Base-by-base conservation (phyloP, 2,888 invertebrate species). In the Trichopoda pennipes region DNA sequence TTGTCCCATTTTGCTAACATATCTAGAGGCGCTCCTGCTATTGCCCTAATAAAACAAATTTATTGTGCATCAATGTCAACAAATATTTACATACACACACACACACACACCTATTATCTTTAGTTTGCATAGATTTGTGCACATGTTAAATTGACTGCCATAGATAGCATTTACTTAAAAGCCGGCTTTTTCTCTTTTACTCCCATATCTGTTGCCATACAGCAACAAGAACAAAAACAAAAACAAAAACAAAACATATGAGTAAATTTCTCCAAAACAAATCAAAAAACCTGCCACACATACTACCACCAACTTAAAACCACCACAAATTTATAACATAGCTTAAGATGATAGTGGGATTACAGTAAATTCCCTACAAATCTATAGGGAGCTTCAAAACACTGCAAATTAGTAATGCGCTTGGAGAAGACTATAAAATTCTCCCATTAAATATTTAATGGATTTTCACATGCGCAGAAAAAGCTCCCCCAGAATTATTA, bases 401-500 rank as follows among this genome's bases (percentile, higher is more conserved):
- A 69, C 10, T 19, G 21, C 12, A 19, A 14, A 44, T 56, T 44
- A 23, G 75, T 16, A 82, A 72, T 64, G 75, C 83, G 76, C 84
- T 83, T 80, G 72, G 79, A 81, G 74, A 23, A 56, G 49, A 77
- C 49, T 16, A 73, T 35, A 38, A 68, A 28, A 70, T 63, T 63
- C 72, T 78, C 78, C 80, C 75, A 80, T 72, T 79, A 35, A 64
- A 70, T 78, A 55, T 58, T 80, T 74, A 72, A 61, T 64, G 68
- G 63, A 85, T 85, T 80, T 79, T 70, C 84, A 75, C 87, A 86
- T 87, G 88, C 88, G 86, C 87, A 84, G 1, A 77, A 81, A 82
- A 87, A 87, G 88, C 87, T 88, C 89, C 89, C 89, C 85, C 86
- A 86, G 9, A 8, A 44, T 2, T 8, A 10, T 1, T 8, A 23